Percentiles rank a stretch among this genome's conserved stretches.
phyloP scores from a whole-genome alignment of 2,888 invertebrate species.

The Caenorhabditis macrosperma region DNA sequence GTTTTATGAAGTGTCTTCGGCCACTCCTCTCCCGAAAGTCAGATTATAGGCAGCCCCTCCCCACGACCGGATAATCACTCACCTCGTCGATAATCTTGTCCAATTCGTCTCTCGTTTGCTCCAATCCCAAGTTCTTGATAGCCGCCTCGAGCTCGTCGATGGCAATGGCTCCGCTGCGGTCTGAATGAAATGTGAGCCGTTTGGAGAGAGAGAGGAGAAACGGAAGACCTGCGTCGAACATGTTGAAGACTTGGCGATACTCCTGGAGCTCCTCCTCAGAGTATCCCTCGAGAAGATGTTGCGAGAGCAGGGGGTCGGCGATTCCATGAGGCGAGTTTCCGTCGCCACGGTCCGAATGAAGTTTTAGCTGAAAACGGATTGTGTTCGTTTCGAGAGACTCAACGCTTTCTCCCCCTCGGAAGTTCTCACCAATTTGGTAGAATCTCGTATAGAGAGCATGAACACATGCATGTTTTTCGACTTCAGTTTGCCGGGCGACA shows the following conservation, averaged over 20 bases:
- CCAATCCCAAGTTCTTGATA: slow-evolving; percentile 77
- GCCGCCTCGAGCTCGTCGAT: slow-evolving; percentile 76
- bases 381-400: neutral
- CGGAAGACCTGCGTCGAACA: slow-evolving; percentile 77
- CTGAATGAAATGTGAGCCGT: slow-evolving; percentile 50
- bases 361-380: slow-evolving; percentile 66
- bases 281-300: slow-evolving; percentile 69
- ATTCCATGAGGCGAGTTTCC: slow-evolving; percentile 50
- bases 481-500: slow-evolving; percentile 47
- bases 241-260: slow-evolving; percentile 79
- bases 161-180: slow-evolving; percentile 71
- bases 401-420: neutral
- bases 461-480: slow-evolving; percentile 57
- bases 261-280: slow-evolving; percentile 77
- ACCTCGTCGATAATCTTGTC: slow-evolving; percentile 78
- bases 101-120: slow-evolving; percentile 75
- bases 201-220: neutral
- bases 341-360: slow-evolving; percentile 73
- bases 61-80: neutral
- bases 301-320: slow-evolving; percentile 58
- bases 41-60: neutral
- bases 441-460: slow-evolving; percentile 53
- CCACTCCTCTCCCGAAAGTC: neutral
- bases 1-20: no score
- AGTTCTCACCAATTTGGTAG: slow-evolving; percentile 45